Evolutionary conservation across 2,113 vertebrate genomes (phyloP), one percentile per base, ranked within the genome.

Genomic region (Cebidichthys violaceus): DNA sequence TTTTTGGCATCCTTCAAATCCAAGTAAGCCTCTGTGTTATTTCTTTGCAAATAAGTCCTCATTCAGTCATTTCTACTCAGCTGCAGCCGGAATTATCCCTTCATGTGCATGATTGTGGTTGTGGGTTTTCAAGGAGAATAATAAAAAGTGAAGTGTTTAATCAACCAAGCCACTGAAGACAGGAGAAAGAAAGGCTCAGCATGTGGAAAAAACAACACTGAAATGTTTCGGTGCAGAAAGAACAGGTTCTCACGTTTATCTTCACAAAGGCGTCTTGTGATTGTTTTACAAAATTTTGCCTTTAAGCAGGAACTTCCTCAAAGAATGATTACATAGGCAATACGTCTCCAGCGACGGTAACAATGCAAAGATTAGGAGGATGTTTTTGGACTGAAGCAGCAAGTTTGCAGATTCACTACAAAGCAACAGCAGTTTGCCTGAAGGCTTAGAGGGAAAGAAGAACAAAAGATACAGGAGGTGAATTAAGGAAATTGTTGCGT

Each of bases 331-430:
- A 27, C n/a, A 35, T 1, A 27, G 67, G 64, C 52, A 50, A 54
- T 73, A 29, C 37, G 62, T 86, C 76, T 75, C 47, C 39, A 33
- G 47, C 3, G 1, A 27, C 3, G 1, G 9, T 15, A 81, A 83
- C 61, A 76, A 79, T 35, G 7, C 55, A 62, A 62, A 81, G 61
- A 86, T 50, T 60, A 55, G 61, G 69, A 43, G 45, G 57, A 55
- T 69, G 79, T 54, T 77, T 84, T 82, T 66, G 54, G 57, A 72
- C 22, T 14, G 65, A 81, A 22, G 77, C 39, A 29, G 75, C 60
- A 79, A 79, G 82, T 88, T 79, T 79, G 39, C 41, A 76, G 78
- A 84, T 82, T 84, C 61, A 45, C 66, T 9, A 37, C 64, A 75
- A 70, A 76, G 76, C 69, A 74, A 57, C 33, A 33, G 64, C 62